Evolutionary conservation across 2,113 vertebrate species (phyloP).

Genomic region (Hippocampus comes): DNA sequence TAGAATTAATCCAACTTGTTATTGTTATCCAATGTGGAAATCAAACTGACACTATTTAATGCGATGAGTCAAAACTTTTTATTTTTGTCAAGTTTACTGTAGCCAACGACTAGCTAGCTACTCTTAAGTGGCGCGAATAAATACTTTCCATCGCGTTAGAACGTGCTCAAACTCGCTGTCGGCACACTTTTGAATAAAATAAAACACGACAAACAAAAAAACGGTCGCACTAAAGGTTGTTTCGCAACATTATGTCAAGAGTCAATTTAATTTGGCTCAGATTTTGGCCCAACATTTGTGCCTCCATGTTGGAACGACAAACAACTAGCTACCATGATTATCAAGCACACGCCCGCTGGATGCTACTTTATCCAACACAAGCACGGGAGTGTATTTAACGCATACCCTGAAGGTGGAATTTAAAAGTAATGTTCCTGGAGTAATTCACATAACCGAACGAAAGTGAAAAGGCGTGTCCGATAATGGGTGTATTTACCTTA

Average conservation of each 20-base stretch:
- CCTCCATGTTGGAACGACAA: not conserved
- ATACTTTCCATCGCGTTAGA: not conserved
- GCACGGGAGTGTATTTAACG: not conserved
- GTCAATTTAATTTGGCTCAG: not conserved
- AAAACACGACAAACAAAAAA: not conserved
- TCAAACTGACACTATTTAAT: not conserved
- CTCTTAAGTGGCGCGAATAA: not conserved
- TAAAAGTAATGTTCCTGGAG: not conserved
- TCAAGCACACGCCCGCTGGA: not conserved
- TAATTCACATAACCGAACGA: rapidly evolving
- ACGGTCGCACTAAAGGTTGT: not conserved
- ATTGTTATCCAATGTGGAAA: not conserved
- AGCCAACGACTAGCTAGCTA: not conserved
- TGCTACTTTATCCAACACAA: not conserved
- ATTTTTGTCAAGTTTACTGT: not conserved
- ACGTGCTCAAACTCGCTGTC: not conserved
- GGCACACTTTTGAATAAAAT: not conserved
- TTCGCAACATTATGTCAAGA: not conserved
- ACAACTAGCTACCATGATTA: conserved; percentile 4
- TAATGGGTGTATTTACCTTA: conserved; percentile 11
- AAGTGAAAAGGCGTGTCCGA: conserved; percentile 2
- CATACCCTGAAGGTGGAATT: not conserved
- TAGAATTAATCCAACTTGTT: not conserved
- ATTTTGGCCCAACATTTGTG: not conserved
- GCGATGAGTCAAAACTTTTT: not conserved